Conservation (phyloP, 2,888 invertebrate species). For the Aspidiotus rigidus region DNA sequence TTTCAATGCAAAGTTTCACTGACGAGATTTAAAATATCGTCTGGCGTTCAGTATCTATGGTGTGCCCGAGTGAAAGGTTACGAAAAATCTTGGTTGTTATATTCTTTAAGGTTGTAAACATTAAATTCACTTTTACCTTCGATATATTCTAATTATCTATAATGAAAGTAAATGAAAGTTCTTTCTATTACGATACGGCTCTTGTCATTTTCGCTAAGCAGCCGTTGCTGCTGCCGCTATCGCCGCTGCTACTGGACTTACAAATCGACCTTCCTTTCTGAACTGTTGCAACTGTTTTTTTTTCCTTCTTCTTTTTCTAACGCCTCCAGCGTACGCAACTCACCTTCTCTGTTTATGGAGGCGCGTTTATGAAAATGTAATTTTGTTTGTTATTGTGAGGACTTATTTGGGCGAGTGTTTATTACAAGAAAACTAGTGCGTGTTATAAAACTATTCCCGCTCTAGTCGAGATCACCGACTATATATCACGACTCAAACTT, state of each 20-base stretch:
- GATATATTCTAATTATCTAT: conserved; percentile 34
- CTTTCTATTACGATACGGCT: conserved; percentile 20
- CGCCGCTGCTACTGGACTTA: not conserved
- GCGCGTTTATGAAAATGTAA: too few relatives aligned
- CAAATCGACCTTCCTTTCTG: conserved; percentile 18
- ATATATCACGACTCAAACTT: too few relatives aligned
- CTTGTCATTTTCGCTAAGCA: conserved; percentile 30
- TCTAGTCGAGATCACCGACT: too few relatives aligned
- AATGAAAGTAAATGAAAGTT: conserved; percentile 34
- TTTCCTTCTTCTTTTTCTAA: not conserved
- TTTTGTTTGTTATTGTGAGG: too few relatives aligned
- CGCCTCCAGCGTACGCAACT: not conserved
- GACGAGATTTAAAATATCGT: conserved; percentile 28
- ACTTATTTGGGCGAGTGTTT: too few relatives aligned
- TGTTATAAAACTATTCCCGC: too few relatives aligned
- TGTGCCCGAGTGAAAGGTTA: conserved; percentile 31
- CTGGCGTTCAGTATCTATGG: conserved; percentile 18
- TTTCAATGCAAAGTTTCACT: conserved; percentile 28
- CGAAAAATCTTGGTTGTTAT: conserved; percentile 29
- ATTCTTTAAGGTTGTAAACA: conserved; percentile 31
- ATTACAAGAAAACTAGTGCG: too few relatives aligned
- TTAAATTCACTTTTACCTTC: conserved; percentile 34
- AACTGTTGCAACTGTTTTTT: not conserved
- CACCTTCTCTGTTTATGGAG: not conserved
- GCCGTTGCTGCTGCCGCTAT: not conserved